Base-by-base conservation (phyloP, 2,113 vertebrate genomes). In the Notiomystis cincta region DNA sequence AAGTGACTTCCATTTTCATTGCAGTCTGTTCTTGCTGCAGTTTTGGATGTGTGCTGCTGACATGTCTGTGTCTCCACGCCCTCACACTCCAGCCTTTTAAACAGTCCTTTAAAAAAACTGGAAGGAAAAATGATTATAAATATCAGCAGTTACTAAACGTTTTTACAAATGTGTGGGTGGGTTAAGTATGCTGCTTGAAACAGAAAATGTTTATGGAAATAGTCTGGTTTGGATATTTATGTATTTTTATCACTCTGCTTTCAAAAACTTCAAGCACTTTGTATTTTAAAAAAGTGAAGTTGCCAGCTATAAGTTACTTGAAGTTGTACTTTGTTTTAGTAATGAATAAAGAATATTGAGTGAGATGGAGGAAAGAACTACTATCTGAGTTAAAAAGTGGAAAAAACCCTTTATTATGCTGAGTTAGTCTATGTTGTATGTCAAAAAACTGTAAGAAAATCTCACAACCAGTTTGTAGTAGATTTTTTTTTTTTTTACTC, bases 161-260 rank as follows among this genome's bases (percentile, higher is more conserved):
- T 90, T 90, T 82, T 57, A 47, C 66, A 83, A 42, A 42, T 70
- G 38, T 1, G 37, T 90, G 90, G 82, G 82, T 86, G 85, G 82
- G 71, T 56, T 72, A 61, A 93, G 58, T 87, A 45, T 72, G 65
- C 56, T 79, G 48, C 70, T 89, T 73, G 70, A 85, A 94, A 90
- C 87, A 82, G 78, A 82, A 53, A 37, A 38, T 10, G 18, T 76
- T 91, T 77, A 65, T 91, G 61, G 82, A 87, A 93, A 76, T 82
- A 51, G 20, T 64, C 47, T 35, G 7, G 7, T 71, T 95, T 47
- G 33, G 72, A 19, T 89, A 61, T 56, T 48, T 70, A 45, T 18
- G 42, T 57, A 16, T 53, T 77, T 94, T 82, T 72, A 61, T 65
- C 0, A 0, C 35, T 47, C 24, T 58, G 44, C 61, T 92, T 80